A percentile compares a stretch with the other conserved stretches of the same genome.
These are phyloP conservation scores for Sebastes kiyomatsui DNA, from an alignment of 2,797 vertebrate species.

Conservation along the genomic window DNA sequence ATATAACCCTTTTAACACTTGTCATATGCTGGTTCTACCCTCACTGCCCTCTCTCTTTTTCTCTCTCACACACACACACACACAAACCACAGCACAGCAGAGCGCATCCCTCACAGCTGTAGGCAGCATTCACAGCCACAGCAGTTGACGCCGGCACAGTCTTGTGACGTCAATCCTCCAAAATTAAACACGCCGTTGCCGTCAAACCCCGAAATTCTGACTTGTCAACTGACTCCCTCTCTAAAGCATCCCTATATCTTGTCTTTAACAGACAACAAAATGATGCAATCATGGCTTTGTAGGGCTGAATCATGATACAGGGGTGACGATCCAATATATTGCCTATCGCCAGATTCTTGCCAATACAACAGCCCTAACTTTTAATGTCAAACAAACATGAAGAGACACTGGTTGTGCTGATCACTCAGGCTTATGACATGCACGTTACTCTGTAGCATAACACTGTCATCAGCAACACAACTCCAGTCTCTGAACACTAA, in stretches of 20 bases:
- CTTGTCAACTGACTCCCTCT: background rate
- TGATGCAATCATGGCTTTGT: background rate
- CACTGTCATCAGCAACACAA: background rate
- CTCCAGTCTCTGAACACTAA: background rate
- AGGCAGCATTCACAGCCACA: constrained; percentile 6
- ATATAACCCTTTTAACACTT: constrained; percentile 66
- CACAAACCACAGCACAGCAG: constrained; percentile 5
- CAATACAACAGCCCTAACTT: background rate
- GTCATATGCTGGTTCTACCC: constrained; percentile 37
- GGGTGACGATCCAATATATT: too few relatives aligned
- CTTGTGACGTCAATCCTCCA: constrained; percentile 32
- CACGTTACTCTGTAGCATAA: background rate
- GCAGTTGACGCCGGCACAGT: background rate
- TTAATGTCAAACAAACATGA: background rate
- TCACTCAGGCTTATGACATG: background rate
- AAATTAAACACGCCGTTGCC: constrained; percentile 31
- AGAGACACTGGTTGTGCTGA: background rate
- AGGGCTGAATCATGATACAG: too few relatives aligned
- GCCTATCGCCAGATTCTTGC: background rate
- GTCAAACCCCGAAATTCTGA: constrained; percentile 14
- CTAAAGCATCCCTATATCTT: background rate
- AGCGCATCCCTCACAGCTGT: constrained; percentile 32
- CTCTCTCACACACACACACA: too few relatives aligned
- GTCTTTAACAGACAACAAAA: background rate
- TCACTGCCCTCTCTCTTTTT: background rate